Conservation (phyloP, 2,113 vertebrate genomes). For the Hypanus sabinus region DNA sequence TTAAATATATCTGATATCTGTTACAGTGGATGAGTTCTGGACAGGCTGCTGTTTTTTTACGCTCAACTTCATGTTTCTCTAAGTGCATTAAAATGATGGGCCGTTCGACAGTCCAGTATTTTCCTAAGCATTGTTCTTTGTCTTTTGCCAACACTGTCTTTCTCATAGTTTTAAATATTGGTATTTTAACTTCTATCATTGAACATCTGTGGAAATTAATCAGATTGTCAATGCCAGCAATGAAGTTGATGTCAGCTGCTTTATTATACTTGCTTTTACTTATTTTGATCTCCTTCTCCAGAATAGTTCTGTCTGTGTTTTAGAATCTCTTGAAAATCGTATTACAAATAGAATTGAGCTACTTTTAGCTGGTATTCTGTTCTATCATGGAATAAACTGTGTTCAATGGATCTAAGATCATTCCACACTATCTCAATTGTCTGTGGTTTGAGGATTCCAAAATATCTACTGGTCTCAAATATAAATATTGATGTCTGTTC, state of each 20-base stretch:
- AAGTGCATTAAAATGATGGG: not conserved
- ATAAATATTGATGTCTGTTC: too few species aligned
- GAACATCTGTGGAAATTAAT: not conserved
- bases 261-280: not conserved
- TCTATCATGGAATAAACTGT: too few species aligned
- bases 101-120: not conserved
- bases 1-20: not conserved
- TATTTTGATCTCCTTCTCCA: not conserved
- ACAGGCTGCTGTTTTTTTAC: not conserved
- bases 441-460: too few species aligned
- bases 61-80: not conserved
- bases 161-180: not conserved
- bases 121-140: not conserved
- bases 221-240: not conserved
- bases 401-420: too few species aligned
- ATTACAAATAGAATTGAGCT: too few species aligned
- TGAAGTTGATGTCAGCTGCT: not conserved
- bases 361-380: too few species aligned
- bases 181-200: not conserved
- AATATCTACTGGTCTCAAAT: too few species aligned
- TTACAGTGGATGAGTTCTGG: not conserved
- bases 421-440: too few species aligned
- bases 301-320: not conserved
- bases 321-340: too few species aligned
- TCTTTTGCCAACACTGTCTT: not conserved